phyloP scores from a whole-genome alignment of 1,140 invertebrate genomes.

The Wiebesia pumilae region DNA sequence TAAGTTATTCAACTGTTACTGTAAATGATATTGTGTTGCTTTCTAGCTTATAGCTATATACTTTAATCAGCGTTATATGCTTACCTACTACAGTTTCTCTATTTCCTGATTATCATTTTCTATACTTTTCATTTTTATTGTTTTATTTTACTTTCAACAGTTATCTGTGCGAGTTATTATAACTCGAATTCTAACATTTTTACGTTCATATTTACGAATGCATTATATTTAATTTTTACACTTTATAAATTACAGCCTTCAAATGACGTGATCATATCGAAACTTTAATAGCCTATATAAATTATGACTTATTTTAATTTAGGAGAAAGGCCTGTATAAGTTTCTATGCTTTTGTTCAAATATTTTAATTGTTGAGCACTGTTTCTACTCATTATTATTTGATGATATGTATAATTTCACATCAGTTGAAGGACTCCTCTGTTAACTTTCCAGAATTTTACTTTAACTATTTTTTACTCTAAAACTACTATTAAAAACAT shows the following conservation, averaged over 20 bases:
- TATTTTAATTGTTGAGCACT: too few relatives aligned
- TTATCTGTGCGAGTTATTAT: neutral
- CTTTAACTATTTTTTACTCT: too few relatives aligned
- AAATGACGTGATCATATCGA: neutral
- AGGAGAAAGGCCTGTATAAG: too few relatives aligned
- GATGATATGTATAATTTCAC: too few relatives aligned
- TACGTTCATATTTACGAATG: neutral
- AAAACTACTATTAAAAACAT: too few relatives aligned
- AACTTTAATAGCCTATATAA: neutral
- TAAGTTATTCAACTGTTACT: neutral
- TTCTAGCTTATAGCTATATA: neutral
- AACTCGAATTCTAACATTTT: neutral
- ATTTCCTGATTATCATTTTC: neutral
- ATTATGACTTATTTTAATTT: too few relatives aligned
- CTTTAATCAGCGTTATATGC: neutral
- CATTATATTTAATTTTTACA: neutral
- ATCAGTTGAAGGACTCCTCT: too few relatives aligned
- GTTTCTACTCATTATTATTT: too few relatives aligned
- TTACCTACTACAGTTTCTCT: neutral
- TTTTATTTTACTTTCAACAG: neutral
- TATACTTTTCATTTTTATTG: neutral
- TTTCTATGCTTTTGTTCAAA: too few relatives aligned
- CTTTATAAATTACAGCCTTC: neutral
- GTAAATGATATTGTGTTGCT: neutral
- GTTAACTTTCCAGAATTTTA: too few relatives aligned